Evolutionary conservation across 2,113 vertebrate species (phyloP).

Genomic region (Maccullochella peelii): DNA sequence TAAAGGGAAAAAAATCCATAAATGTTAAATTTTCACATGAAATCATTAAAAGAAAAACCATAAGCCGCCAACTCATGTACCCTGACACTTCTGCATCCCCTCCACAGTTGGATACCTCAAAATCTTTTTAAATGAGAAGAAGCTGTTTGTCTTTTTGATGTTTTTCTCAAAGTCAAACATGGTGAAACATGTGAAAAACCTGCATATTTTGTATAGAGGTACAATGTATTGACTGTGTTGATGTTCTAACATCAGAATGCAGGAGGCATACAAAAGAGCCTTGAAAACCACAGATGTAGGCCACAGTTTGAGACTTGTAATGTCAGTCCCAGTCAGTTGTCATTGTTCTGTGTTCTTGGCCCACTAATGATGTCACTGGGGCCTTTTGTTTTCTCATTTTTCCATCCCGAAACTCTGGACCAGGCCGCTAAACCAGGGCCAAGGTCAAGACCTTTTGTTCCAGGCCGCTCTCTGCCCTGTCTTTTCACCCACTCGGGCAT

Average conservation of each 20-base stretch:
- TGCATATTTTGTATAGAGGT: not conserved
- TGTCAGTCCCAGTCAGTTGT: constrained; percentile 7
- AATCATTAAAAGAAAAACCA: not conserved
- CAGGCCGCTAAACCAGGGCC: constrained; percentile 16
- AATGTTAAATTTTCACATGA: not conserved
- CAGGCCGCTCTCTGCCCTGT: constrained; percentile 41
- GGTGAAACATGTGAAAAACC: not conserved
- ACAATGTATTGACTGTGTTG: not conserved
- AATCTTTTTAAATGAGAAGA: not conserved
- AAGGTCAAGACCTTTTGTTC: constrained; percentile 69
- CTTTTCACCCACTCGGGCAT: constrained; percentile 17
- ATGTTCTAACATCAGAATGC: not conserved
- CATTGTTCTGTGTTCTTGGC: constrained; percentile 61
- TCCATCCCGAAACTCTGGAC: constrained; percentile 21
- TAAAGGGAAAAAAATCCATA: not conserved
- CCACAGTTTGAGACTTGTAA: constrained; percentile 22
- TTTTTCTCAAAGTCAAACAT: not conserved
- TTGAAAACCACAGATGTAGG: constrained; percentile 13
- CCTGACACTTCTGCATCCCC: not conserved
- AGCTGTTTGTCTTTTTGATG: not conserved
- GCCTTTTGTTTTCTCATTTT: constrained; percentile 36
- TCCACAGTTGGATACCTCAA: not conserved
- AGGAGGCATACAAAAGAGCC: not conserved
- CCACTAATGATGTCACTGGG: constrained; percentile 42
- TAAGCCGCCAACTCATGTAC: not conserved